Evolutionary conservation across 1,140 invertebrate species (phyloP), one percentile per base, ranked within the genome.

Genomic region (Drosophila ironensis): DNA sequence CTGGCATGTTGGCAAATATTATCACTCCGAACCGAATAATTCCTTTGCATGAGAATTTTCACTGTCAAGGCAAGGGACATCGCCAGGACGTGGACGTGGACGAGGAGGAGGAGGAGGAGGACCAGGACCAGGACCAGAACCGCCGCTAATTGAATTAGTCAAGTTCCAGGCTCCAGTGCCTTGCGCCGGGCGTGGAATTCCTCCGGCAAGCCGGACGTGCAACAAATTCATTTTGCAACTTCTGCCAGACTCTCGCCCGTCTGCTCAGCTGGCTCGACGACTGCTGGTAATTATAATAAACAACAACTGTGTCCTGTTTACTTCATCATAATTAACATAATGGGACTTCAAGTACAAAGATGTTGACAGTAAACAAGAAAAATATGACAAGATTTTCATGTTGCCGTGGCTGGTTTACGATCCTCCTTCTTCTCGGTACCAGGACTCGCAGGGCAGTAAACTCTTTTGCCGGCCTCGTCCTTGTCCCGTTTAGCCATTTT

Each of bases 311-410:
- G 78, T 86, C 78, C 80, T 86, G 78, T 84, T 84, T 84, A 84
- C 78, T 84, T 84, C 78, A 84, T 84, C 78, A 84, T 84, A 84
- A 84, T 84, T 84, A 84, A 86, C 78, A 84, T 84, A 84, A 84
- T 84, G 80, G 78, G 80, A 84, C 78, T 84, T 86, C 74, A 84
- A 84, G 78, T 84, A 84, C 80, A 84, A 87, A 87, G 74, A 86
- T 84, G 78, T 84, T 84, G 78, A 84, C 75, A 86, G 78, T 86
- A 84, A 84, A 84, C 80, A 84, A 86, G 78, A 84, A 84, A 84
- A 84, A 84, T 84, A 84, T 84, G 78, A 84, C 78, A 84, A 84
- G 80, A 84, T 84, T 84, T 84, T 72, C 81, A 87, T 87, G 78
- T 87, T 86, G 54, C 54, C 30, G 45, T 44, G 8, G 37, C 53